phyloP scores from a whole-genome alignment of 2,797 vertebrate species.

The Sandelia bainsii region DNA sequence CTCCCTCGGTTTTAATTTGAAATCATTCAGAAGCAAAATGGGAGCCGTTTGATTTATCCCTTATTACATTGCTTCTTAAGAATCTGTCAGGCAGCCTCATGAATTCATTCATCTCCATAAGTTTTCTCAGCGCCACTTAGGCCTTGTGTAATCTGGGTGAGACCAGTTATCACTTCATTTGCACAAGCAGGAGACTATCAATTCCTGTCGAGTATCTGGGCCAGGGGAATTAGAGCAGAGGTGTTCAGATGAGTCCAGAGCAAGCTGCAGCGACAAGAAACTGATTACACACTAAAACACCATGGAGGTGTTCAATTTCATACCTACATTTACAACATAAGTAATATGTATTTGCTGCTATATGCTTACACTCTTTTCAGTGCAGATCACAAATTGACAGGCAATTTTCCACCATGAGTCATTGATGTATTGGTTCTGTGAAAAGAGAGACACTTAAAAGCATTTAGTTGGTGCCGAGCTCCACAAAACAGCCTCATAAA shows the following conservation, averaged over 20 bases:
- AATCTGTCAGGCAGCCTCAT: slow-evolving; percentile 78
- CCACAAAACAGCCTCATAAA: slow-evolving; percentile 92
- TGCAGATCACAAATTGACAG: slow-evolving; percentile 64
- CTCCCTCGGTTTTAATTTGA: slow-evolving; percentile 75
- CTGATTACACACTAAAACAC: slow-evolving; percentile 49
- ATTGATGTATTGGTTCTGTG: slow-evolving; percentile 70
- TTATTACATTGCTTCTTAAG: slow-evolving; percentile 81
- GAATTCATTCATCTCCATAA: slow-evolving; percentile 86
- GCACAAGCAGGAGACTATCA: slow-evolving; percentile 79
- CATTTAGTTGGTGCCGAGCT: slow-evolving; percentile 86
- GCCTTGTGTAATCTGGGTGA: slow-evolving; percentile 82
- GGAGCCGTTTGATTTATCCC: slow-evolving; percentile 80
- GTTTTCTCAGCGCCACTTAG: slow-evolving; percentile 82
- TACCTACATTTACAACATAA: slow-evolving; percentile 65
- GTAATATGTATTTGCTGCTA: slow-evolving; percentile 53
- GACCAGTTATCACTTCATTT: slow-evolving; percentile 85
- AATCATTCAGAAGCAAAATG: slow-evolving; percentile 79
- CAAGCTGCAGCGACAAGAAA: slow-evolving; percentile 41
- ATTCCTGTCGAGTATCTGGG: slow-evolving; percentile 75
- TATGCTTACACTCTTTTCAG: slow-evolving; percentile 56
- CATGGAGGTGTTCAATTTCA: slow-evolving; percentile 66
- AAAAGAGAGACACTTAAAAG: slow-evolving; percentile 72
- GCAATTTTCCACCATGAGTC: slow-evolving; percentile 73
- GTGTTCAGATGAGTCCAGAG: slow-evolving; percentile 72
- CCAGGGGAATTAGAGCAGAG: slow-evolving; percentile 72